Evolutionary conservation across 2,888 invertebrate species (phyloP).

Genomic region (Hyles lineata): DNA sequence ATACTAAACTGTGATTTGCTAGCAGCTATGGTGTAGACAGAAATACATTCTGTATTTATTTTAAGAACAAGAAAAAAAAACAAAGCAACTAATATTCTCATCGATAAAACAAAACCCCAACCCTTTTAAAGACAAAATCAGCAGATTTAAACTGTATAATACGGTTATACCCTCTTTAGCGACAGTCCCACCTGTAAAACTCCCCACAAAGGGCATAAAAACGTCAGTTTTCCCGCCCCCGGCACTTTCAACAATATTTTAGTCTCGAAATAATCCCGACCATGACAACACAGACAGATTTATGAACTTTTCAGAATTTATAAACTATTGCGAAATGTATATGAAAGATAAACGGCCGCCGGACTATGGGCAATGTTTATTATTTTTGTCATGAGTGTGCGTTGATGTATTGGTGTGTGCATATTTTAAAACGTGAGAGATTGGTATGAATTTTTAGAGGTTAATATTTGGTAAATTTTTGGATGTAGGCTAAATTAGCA

Average conservation of each 20-base stretch:
- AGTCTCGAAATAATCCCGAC: conserved; percentile 11
- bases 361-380: neutral
- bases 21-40: too few relatives aligned
- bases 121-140: too few relatives aligned
- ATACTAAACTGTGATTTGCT: too few relatives aligned
- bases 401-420: neutral
- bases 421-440: conserved; percentile 5
- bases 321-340: conserved; percentile 19
- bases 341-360: neutral
- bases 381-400: conserved; percentile 6
- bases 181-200: neutral
- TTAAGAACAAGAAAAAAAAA: too few relatives aligned
- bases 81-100: too few relatives aligned
- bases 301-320: conserved; percentile 23
- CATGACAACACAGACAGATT: conserved; percentile 19
- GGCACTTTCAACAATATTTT: conserved; percentile 19
- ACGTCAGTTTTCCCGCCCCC: neutral
- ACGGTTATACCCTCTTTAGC: too few relatives aligned
- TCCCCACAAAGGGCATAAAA: neutral
- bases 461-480: too few relatives aligned
- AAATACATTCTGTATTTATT: too few relatives aligned
- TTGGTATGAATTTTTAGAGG: neutral
- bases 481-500: too few relatives aligned
- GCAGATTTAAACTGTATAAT: too few relatives aligned
- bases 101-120: too few relatives aligned